Base-by-base conservation (phyloP, 2,888 invertebrate species). In the Temnothorax unifasciatus region DNA sequence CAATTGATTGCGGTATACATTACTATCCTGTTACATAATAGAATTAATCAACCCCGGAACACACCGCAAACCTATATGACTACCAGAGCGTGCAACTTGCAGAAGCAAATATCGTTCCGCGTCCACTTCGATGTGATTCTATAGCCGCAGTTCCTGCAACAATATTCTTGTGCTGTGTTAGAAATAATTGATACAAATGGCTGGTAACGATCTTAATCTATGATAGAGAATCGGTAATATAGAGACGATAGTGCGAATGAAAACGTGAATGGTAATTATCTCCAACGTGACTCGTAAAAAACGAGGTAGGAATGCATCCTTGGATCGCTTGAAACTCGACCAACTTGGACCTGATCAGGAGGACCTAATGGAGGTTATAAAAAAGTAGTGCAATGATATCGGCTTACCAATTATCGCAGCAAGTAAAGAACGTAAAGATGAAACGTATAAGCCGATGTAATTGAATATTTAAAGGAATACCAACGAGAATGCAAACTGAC, bases 11-110 rank as follows among this genome's bases (percentile, higher is more conserved):
- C 34, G 41, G 18, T 41, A 38, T 59, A 50, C 29, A 52, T 57
- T 75, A 84, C 88, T 86, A 82, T 74, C 66, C 73, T 64, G 57
- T 90, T 90, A 87, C 79, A 86, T 91, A 90, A 90, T 73, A 47
- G 44, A 83, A 75, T 89, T 90, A 89, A 86, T 89, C 85, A 84
- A 68, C 50, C 41, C 75, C 21, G 66, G 34, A 50, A 68, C 63
- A 69, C 54, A 47, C 61, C 68, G 79, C 50, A 68, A 82, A 75
- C 89, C 90, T 79, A 90, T 82, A 85, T 90, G 79, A 79, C 77
- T 86, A 88, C 63, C 77, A 73, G 89, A 91, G 88, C 91, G 86
- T 90, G 76, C n/a, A 68, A 47, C 41, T 15, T 66, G 52, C 66
- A 63, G 64, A 13, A 52, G 85, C 61, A 84, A 87, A 77, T 88